These are phyloP conservation scores for Cristatella mucedo DNA, from an alignment of 2,888 invertebrate genomes.

Conservation along the genomic window DNA sequence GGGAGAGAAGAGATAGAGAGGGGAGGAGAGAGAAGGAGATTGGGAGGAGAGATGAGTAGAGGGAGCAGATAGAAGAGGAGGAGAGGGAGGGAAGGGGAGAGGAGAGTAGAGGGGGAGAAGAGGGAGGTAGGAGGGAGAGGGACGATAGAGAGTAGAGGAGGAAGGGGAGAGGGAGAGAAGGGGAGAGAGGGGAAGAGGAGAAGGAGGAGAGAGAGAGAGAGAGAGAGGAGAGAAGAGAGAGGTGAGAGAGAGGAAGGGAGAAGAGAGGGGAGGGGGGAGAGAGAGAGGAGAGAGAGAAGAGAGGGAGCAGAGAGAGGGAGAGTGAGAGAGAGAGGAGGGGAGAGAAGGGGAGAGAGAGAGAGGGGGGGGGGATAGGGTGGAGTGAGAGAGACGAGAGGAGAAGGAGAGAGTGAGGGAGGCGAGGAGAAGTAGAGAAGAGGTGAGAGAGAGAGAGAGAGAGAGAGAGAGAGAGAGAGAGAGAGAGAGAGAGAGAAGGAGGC, in stretches of 20 bases:
- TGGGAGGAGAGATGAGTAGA: neutral
- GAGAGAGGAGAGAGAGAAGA: neutral
- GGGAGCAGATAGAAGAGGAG: neutral
- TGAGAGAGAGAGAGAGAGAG: slow-evolving; percentile 1
- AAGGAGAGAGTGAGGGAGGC: neutral
- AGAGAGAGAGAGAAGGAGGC: neutral
- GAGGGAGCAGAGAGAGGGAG: neutral
- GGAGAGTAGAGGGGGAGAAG: slow-evolving; percentile 1
- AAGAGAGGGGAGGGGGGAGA: slow-evolving; percentile 1
- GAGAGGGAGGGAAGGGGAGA: no score
- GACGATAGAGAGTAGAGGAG: neutral
- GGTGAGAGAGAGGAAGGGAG: neutral
- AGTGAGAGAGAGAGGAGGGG: neutral
- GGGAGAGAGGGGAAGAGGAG: no score
- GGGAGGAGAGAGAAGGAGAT: no score
- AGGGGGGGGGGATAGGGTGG: no score
- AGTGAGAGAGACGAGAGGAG: neutral
- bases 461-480: slow-evolving; percentile 1
- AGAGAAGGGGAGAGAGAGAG: neutral
- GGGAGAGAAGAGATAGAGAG: neutral
- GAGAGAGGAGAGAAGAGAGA: no score
- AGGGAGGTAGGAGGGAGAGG: neutral
- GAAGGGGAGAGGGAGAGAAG: slow-evolving; percentile 1
- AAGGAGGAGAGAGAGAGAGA: no score
- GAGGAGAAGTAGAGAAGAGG: neutral